Evolutionary conservation across 2,888 invertebrate genomes (phyloP).

Genomic region (Drosophila limbata): DNA sequence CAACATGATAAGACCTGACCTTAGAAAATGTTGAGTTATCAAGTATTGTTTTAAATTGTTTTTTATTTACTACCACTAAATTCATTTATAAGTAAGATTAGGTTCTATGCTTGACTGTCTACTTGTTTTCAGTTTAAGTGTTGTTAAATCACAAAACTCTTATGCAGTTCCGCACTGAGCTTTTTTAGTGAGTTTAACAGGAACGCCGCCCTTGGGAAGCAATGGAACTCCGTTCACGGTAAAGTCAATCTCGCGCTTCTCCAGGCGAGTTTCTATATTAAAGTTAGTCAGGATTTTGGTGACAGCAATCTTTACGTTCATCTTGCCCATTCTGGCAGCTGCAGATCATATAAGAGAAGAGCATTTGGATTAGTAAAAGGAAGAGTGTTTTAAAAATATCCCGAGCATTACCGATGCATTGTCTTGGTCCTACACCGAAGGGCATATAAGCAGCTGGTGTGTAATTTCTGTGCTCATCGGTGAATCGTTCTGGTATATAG

Average conservation of each 20-base stretch:
- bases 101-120: background rate
- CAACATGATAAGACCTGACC: background rate
- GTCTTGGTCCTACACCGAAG: conserved; percentile 85
- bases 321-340: conserved; percentile 83
- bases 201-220: conserved; percentile 78
- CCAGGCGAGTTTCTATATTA: conserved; percentile 64
- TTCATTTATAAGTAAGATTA: background rate
- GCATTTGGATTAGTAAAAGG: background rate
- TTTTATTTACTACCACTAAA: background rate
- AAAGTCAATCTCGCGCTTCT: conserved; percentile 80
- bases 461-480: conserved; percentile 74
- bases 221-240: conserved; percentile 74
- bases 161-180: conserved; percentile 6
- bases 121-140: too few relatives aligned
- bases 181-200: conserved; percentile 72
- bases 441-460: conserved; percentile 83
- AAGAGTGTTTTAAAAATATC: rapidly evolving
- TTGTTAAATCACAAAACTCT: too few relatives aligned
- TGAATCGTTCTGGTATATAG: conserved; percentile 86
- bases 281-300: conserved; percentile 79
- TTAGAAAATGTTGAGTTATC: background rate
- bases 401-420: conserved; percentile 83
- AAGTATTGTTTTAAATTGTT: background rate
- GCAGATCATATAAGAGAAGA: background rate
- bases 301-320: conserved; percentile 83